Evolutionary conservation across 2,888 invertebrate genomes (phyloP), one percentile per base, ranked within the genome.

Genomic region (Kuschelorhynchus macadamiae): DNA sequence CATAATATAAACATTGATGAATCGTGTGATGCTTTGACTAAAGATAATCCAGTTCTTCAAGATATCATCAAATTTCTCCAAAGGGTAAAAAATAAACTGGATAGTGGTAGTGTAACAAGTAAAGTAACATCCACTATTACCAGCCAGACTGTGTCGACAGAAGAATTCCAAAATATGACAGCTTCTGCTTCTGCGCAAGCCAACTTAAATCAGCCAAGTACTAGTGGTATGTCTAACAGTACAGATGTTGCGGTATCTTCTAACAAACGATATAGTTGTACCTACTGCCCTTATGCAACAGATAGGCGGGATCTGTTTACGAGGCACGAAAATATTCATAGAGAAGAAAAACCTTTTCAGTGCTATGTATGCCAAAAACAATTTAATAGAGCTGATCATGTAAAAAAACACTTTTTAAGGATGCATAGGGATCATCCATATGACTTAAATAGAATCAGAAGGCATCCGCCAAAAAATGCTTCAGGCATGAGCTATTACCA

Each of bases 311-410:
- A 96, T 85, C 87, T 96, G 44, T 96, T 93, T 84, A 95, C 95
- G 39, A 89, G 96, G 32, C 96, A 96, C 83, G 95, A 96, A 85
- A 96, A 95, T 82, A 96, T 96, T 72, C 96, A 96, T 81, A 90
- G 95, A 76, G 95, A 95, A 81, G 95, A 96, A 81, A 96, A 96
- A 81, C 96, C 96, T 4, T 96, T 96, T 82, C 94, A 95, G 81
- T 96, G 96, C 83, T 96, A 96, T 82, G 91, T 95, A 30, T 96
- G 96, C 81, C 90, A 92, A 81, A 95, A 96, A 83, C 94, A 95
- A 82, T 96, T 96, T 85, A 96, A 96, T 83, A 88, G 96, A 55
- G 96, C 96, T 36, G 96, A 96, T 83, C 96, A 96, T 81, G 96
- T 96, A 46, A 96, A 96, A 84, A 96, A 96, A 80, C 96, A 96